These are phyloP conservation scores for Phylloscopus whistleri DNA, from an alignment of 2,113 vertebrate genomes.

Conservation along the genomic window DNA sequence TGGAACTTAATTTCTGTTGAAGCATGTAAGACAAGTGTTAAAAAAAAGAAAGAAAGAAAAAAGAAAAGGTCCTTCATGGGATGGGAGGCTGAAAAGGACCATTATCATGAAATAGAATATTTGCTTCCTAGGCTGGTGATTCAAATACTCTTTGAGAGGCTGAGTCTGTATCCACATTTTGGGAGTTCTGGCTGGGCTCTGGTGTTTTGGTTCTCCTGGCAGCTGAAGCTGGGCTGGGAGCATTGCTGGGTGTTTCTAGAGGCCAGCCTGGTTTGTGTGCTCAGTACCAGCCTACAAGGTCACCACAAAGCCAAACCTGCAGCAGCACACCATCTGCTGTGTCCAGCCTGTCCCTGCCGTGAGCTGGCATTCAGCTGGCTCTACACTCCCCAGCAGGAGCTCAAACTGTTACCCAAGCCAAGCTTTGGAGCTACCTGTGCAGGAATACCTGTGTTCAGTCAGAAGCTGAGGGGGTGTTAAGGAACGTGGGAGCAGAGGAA, in stretches of 20 bases:
- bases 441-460: not conserved
- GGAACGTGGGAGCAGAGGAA: not conserved
- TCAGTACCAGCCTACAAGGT: not conserved
- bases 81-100: not conserved
- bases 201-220: not conserved
- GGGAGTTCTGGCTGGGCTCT: not conserved
- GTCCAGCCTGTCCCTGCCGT: accelerated
- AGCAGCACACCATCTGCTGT: not conserved
- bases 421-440: not conserved
- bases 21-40: not conserved
- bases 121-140: not conserved
- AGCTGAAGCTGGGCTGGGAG: not conserved
- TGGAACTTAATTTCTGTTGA: constrained; percentile 45
- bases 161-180: not conserved
- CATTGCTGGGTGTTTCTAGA: not conserved
- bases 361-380: not conserved
- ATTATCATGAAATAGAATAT: not conserved
- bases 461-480: not conserved
- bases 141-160: not conserved
- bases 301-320: not conserved
- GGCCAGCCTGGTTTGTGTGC: not conserved
- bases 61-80: not conserved
- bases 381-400: not conserved
- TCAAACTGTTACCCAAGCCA: not conserved
- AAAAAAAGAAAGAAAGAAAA: not conserved